Base-by-base conservation (phyloP, 1,140 invertebrate genomes). In the Saccostrea cuccullata region DNA sequence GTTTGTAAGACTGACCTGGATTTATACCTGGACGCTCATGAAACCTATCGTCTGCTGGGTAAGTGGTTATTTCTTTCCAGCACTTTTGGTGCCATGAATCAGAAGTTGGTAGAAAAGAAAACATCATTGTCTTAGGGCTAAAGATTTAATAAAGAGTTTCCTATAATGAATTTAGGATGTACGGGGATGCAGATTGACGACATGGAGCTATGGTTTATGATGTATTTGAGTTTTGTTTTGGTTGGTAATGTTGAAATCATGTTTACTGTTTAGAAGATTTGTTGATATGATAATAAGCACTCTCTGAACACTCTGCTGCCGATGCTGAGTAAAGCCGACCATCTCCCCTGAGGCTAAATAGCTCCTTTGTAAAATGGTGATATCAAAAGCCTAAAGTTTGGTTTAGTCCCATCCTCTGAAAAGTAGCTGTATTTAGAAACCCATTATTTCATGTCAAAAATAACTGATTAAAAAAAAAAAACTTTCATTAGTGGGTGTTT, bases 211-310 rank as follows among this genome's bases (percentile, higher is more conserved):
- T 20, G 15, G 3, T 77, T 30, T 30, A 77, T 77, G 70, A 17
- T 26, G 13, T 17, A 64, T 64, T 64, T n/a, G 58, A 64, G 17
- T 64, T 64, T 64, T n/a, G 58, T 17, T 15, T 30, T 77, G 60
- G 60, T n/a, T n/a, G 23, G 23, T 40, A 36, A 30, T 77, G 30
- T 23, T 13, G 70, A 77, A 30, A 30, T 77, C 23, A 30, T 77
- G 70, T 77, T 77, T 77, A 77, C 15, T 40, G 70, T 77, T 77
- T 26, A 30, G 70, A 73, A 36, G 70, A 77, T 67, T 67, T 67
- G 60, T 67, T 67, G 60, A 67, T 77, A 77, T 73, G 70, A 77
- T 77, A 77, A 77, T 77, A 77, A 77, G 70, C 70, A 36, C 70
- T 77, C 30, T 73, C 67, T 13, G 30, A 9, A 15, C 26, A 23